Conservation (phyloP, 2,113 vertebrate species). For the Gila orcuttii region DNA sequence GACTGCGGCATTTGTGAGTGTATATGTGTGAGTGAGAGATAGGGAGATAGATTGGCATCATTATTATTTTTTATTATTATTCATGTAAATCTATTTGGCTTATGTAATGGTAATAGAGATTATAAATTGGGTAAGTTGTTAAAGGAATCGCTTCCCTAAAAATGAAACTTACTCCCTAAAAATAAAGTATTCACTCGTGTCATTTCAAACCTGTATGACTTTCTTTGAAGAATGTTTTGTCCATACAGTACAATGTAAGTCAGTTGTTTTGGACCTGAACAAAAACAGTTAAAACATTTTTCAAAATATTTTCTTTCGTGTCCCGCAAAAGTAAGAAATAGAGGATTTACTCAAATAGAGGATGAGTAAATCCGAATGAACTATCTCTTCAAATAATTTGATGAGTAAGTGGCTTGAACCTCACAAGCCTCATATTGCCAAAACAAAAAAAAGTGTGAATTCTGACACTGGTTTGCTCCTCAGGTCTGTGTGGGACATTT, state of each 20-base stretch:
- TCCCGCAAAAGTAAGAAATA: no score
- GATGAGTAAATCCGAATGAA: neutral
- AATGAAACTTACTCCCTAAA: no score
- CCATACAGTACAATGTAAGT: no score
- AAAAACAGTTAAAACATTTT: no score
- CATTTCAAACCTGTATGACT: no score
- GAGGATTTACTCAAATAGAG: no score
- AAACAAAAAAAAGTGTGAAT: neutral
- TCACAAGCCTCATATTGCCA: neutral
- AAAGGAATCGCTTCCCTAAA: neutral
- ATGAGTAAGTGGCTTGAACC: neutral
- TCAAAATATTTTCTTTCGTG: no score
- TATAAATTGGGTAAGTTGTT: neutral
- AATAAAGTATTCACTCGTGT: no score
- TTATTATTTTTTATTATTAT: neutral
- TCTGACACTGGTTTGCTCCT: conserved; percentile 10
- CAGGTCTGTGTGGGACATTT: conserved; percentile 84
- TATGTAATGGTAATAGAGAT: neutral
- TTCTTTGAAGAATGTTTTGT: no score
- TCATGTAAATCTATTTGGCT: neutral
- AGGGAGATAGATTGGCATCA: neutral
- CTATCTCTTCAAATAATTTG: neutral
- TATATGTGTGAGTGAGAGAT: neutral
- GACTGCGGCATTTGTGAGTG: conserved; percentile 78
- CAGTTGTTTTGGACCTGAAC: no score